Evolutionary conservation across 2,113 vertebrate genomes (phyloP).

Genomic region (Dicentrarchus labrax): DNA sequence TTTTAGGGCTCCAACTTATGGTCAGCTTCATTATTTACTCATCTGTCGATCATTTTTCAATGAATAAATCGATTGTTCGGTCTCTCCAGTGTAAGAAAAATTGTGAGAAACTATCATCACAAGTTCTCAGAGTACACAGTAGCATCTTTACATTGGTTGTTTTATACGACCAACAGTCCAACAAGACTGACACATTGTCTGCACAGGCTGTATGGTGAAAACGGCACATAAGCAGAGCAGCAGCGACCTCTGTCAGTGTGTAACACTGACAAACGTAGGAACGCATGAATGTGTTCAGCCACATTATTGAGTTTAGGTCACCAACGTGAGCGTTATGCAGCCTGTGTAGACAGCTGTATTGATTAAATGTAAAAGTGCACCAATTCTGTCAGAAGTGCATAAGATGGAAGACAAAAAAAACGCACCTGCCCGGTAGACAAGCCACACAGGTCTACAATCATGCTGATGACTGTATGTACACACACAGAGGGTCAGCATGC

Average conservation of each 20-base stretch:
- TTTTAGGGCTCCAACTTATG: background rate
- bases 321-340: background rate
- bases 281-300: background rate
- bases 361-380: background rate
- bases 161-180: background rate
- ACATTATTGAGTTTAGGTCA: background rate
- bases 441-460: too few relatives aligned
- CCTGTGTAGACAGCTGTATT: background rate
- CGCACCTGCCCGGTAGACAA: too few relatives aligned
- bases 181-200: background rate
- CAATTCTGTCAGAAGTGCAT: background rate
- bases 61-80: background rate
- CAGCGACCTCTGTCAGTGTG: background rate
- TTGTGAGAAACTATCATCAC: background rate
- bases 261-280: too few relatives aligned
- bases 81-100: background rate
- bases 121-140: background rate
- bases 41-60: background rate
- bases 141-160: background rate
- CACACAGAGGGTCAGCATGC: too few relatives aligned
- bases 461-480: too few relatives aligned
- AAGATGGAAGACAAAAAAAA: too few relatives aligned
- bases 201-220: background rate
- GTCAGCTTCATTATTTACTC: background rate
- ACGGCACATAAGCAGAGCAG: background rate